phyloP scores from a whole-genome alignment of 2,113 vertebrate genomes.

The Pipra filicauda region DNA sequence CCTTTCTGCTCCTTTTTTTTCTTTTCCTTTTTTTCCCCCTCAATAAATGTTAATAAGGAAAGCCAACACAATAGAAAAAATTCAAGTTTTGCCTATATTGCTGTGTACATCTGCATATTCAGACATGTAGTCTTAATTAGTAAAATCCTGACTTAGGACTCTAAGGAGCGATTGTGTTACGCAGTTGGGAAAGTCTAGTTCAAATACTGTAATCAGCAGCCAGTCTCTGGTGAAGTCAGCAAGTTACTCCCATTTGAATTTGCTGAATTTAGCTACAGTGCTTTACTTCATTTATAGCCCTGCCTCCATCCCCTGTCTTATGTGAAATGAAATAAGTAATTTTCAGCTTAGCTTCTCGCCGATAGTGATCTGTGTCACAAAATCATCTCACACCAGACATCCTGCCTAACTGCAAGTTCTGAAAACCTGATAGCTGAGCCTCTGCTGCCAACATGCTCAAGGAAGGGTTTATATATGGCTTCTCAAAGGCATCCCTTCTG shows the following conservation, averaged over 20 bases:
- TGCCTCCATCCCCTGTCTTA: not conserved
- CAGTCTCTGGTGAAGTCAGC: not conserved
- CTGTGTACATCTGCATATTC: not conserved
- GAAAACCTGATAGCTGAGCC: conserved; percentile 39
- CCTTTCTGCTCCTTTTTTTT: not conserved
- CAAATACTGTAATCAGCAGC: conserved; percentile 13
- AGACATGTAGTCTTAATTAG: conserved; percentile 1
- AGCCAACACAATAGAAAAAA: not conserved
- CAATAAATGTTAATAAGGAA: not conserved
- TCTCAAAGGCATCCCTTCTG: conserved; percentile 31
- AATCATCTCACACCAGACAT: conserved; percentile 24
- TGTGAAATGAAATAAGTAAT: conserved; percentile 36
- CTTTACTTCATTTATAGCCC: not conserved
- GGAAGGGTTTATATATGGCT: conserved; percentile 17
- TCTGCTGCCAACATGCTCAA: not conserved
- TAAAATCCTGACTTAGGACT: conserved; percentile 15
- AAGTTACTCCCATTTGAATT: conserved; percentile 13
- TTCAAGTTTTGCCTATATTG: not conserved
- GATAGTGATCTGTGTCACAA: conserved; percentile 22
- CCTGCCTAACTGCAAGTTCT: conserved; percentile 44
- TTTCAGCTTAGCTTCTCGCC: conserved; percentile 47
- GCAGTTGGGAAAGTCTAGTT: conserved; percentile 13
- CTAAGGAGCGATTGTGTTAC: not conserved
- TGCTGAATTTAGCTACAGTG: not conserved
- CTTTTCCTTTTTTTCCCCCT: too few relatives aligned